phyloP scores from a whole-genome alignment of 2,888 invertebrate species.

The Aspidapion aeneum region DNA sequence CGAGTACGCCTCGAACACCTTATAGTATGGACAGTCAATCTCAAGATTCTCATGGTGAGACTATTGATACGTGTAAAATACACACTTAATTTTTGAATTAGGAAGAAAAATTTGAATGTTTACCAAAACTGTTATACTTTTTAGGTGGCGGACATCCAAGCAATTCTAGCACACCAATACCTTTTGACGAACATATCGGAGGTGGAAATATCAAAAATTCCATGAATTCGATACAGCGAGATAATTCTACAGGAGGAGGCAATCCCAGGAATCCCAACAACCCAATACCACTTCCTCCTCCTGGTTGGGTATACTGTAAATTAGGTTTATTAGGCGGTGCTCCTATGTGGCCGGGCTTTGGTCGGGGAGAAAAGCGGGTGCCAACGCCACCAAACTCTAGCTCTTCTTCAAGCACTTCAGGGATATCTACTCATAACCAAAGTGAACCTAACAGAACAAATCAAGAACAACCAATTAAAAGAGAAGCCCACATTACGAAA shows the following conservation, averaged over 20 bases:
- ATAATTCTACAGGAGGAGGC: slow-evolving; percentile 41
- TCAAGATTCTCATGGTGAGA: slow-evolving; percentile 19
- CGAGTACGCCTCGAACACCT: slow-evolving; percentile 52
- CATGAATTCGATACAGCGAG: neutral
- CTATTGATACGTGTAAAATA: slow-evolving; percentile 18
- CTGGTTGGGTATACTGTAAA: slow-evolving; percentile 58
- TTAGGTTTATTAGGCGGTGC: slow-evolving; percentile 63
- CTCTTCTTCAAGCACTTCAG: slow-evolving; percentile 15
- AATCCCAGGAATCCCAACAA: slow-evolving; percentile 55
- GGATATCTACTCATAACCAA: slow-evolving; percentile 16
- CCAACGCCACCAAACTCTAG: slow-evolving; percentile 37
- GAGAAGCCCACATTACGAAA: slow-evolving; percentile 50
- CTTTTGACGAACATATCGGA: neutral
- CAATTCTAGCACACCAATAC: neutral
- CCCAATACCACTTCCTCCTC: slow-evolving; percentile 56
- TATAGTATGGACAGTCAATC: slow-evolving; percentile 35
- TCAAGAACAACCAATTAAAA: slow-evolving; percentile 37
- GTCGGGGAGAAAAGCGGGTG: slow-evolving; percentile 46
- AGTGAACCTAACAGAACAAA: slow-evolving; percentile 24
- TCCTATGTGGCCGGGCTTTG: slow-evolving; percentile 57
- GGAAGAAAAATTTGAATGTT: too few species aligned
- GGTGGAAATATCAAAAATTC: neutral
- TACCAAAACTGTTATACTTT: slow-evolving; percentile 4
- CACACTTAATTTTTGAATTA: slow-evolving; percentile 10
- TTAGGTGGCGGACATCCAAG: slow-evolving; percentile 48